Conservation (phyloP, 2,888 invertebrate genomes). For the Archips xylosteana region DNA sequence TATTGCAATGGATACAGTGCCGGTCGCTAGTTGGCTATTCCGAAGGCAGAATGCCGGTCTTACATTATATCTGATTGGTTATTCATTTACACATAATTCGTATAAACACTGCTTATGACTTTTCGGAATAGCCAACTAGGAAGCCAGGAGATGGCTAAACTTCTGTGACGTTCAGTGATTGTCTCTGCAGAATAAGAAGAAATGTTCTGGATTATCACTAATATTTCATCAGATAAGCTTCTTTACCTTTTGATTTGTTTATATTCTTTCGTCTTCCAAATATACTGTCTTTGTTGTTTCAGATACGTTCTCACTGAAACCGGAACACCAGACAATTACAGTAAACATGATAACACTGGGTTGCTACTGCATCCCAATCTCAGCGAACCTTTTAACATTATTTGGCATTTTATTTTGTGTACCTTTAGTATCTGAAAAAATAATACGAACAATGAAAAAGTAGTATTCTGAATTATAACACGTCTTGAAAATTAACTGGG, state of each 20-base stretch:
- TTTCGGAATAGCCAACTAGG: not conserved
- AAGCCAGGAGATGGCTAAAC: not conserved
- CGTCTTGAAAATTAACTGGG: conserved; percentile 8
- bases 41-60: not conserved
- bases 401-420: conserved; percentile 7
- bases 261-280: conserved; percentile 56
- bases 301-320: conserved; percentile 47
- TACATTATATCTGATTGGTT: not conserved
- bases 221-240: conserved; percentile 34
- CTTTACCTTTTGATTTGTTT: conserved; percentile 3
- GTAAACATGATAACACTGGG: conserved; percentile 6
- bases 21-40: not conserved
- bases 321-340: conserved; percentile 8
- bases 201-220: conserved; percentile 16
- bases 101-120: not conserved
- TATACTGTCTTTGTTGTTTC: conserved; percentile 64
- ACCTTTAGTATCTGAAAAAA: conserved; percentile 12
- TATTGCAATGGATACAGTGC: not conserved
- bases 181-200: conserved; percentile 24
- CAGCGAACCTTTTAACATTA: not conserved
- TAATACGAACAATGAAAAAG: not conserved
- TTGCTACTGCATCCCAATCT: not conserved
- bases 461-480: conserved; percentile 3
- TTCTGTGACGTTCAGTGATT: conserved; percentile 24
- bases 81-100: not conserved